Conservation (phyloP, 1,140 invertebrate species). For the Drosophila albomicans region DNA sequence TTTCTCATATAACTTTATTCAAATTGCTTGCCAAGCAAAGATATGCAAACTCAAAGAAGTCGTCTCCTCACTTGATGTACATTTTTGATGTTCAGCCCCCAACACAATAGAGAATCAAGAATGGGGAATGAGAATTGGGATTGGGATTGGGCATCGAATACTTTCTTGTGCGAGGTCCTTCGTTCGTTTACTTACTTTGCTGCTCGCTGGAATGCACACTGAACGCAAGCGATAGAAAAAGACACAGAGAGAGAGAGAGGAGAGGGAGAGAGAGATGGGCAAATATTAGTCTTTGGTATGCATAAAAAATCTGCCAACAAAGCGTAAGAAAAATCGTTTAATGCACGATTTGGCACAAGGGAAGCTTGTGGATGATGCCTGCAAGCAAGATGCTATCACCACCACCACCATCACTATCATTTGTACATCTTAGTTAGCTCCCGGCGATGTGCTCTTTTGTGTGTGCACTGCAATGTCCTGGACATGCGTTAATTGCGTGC, state of each 20-base stretch:
- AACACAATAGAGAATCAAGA: background rate
- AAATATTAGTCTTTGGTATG: conserved; percentile 43
- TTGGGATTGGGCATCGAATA: conserved; percentile 9
- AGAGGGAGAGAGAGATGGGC: background rate
- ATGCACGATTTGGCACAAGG: conserved; percentile 58
- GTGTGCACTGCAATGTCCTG: conserved; percentile 6
- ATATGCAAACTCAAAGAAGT: conserved; percentile 79
- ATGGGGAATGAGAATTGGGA: conserved; percentile 2
- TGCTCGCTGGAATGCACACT: conserved; percentile 8
- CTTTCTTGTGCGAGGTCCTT: conserved; percentile 20
- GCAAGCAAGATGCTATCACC: background rate
- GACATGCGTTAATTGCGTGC: conserved; percentile 36
- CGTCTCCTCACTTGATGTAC: conserved; percentile 41
- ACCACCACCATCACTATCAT: background rate
- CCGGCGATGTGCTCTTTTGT: background rate
- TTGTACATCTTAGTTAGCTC: conserved; percentile 4
- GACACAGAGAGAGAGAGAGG: background rate
- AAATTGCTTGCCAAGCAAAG: conserved; percentile 76
- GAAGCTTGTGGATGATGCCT: background rate
- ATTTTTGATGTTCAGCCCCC: conserved; percentile 35
- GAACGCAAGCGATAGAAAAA: background rate
- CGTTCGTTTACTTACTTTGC: conserved; percentile 3
- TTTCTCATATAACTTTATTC: conserved; percentile 62
- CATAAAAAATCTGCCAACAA: conserved; percentile 50
- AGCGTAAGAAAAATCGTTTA: conserved; percentile 70